Base-by-base conservation (phyloP, 2,113 vertebrate species). In the Tychaedon coryphoeus region DNA sequence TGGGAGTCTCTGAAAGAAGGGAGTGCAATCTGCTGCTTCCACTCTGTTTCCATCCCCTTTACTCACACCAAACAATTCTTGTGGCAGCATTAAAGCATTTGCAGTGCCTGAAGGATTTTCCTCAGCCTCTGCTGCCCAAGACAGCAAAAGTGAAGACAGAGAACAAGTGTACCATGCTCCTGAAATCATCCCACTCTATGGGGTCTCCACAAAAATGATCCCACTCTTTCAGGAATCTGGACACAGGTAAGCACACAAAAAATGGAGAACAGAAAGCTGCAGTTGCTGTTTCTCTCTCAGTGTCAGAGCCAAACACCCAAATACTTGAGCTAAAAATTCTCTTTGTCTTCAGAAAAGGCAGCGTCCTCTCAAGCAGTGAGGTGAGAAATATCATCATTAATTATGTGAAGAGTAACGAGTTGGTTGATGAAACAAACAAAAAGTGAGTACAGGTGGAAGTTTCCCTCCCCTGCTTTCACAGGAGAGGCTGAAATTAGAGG, bases 191-290 rank as follows among this genome's bases (percentile, higher is more conserved):
- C 88, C 97, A 1, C 97, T 99, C 36, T 99, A 99, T 93, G 98
- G 98, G 12, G 98, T 99, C 81, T 98, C 99, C 42, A 74, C 98
- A 81, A 98, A 97, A 86, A 97, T 99, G 97, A 93, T 98, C 62
- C 98, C 98, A 25, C 98, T 99, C 73, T 99, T 99, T 94, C 96
- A 98, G 95, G 98, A 99, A 33, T 98, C 98, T 85, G 98, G 98
- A 85, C 98, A 99, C 94, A 99, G 96, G 99, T 99, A 94, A 97
- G 98, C 95, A 56, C 42, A 60, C 36, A 58, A 13, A 16, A 89
- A 93, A 0, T 16, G 8, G 42, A 47, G 18, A 34, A 14, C 61
- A 48, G 18, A 60, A 36, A 64, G 9, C 24, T 16, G 31, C 48
- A 82, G 18, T 17, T 73, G 47, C 25, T 56, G 28, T 67, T 57